phyloP scores from a whole-genome alignment of 2,888 invertebrate genomes.

The Caenorhabditis macrosperma region DNA sequence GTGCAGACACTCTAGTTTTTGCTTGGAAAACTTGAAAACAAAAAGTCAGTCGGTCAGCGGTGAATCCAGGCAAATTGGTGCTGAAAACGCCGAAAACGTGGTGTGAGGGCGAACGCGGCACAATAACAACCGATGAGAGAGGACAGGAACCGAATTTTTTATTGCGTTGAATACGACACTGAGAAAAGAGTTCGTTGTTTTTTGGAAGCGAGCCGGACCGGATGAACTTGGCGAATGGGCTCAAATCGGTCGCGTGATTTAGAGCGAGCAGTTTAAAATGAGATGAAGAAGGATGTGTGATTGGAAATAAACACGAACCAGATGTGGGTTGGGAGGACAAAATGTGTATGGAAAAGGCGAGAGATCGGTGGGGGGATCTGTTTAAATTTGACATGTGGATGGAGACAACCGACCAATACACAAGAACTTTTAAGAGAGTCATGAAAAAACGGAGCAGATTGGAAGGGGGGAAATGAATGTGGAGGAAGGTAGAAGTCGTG shows the following conservation, averaged over 20 bases:
- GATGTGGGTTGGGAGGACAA: constrained; percentile 36
- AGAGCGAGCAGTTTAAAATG: constrained; percentile 41
- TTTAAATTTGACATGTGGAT: constrained; percentile 35
- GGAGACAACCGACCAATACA: constrained; percentile 34
- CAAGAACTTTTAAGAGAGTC: constrained; percentile 1
- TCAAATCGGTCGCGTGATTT: no score
- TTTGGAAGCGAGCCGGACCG: not conserved
- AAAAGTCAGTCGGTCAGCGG: not conserved
- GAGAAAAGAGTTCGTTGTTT: not conserved
- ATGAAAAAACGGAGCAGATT: not conserved
- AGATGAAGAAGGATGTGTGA: constrained; percentile 42
- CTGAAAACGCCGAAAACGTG: not conserved
- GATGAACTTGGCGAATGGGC: not conserved
- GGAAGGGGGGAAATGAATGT: not conserved
- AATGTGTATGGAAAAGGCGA: constrained; percentile 42
- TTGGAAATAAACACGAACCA: constrained; percentile 57
- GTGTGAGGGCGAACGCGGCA: not conserved
- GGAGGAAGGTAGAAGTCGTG: not conserved
- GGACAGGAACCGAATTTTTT: not conserved
- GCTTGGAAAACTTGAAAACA: not conserved
- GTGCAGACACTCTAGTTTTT: not conserved
- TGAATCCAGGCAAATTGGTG: not conserved
- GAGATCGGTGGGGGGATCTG: constrained; percentile 17
- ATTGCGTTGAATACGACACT: constrained; percentile 2
- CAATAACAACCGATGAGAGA: not conserved